Base-by-base conservation (phyloP, 2,888 invertebrate species). In the Brachynemurus nebulosus region DNA sequence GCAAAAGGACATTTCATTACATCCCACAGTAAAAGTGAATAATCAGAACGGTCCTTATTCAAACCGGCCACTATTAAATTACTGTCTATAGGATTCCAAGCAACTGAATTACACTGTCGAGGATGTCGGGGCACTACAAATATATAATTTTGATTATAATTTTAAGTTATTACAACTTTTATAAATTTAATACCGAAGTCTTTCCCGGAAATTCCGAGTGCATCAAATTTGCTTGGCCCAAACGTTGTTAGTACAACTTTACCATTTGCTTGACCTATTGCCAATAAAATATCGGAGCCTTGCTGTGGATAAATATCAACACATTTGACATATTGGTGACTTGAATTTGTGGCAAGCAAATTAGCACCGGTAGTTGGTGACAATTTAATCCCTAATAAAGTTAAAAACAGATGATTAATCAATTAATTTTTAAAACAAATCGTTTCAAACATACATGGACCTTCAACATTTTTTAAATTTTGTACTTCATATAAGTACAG, bases 21-120 rank as follows among this genome's bases (percentile, higher is more conserved):
- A 63, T 96, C 93, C 92, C 93, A 96, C 38, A 95, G 71, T 6
- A 89, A 70, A 33, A 95, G 78, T 46, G 88, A 89, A 60, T 83
- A 80, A 62, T 95, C 95, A 27, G 85, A 82, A 49, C 91, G 75
- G 59, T 89, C 82, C 59, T 88, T 89, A 56, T 95, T 95, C 55
- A 93, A 71, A 0, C 89, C 93, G 44, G 83, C 84, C 0, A 86
- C 89, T 47, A 95, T 65, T 53, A 91, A 68, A 61, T 88, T 83
- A 17, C 75, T 73, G 53, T 93, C 90, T 9, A 73, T 64, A 21
- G 81, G 83, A 62, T 86, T 91, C 92, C 93, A 95, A 21, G 85
- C 76, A 11, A 96, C 74, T 1, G 83, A 78, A 54, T 89, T 86
- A 59, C 93, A 93, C 50, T 85, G 81, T 7, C 95, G 69, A 9